These are phyloP conservation scores for Leuciscus idus DNA, from an alignment of 2,113 vertebrate genomes.

Conservation along the genomic window DNA sequence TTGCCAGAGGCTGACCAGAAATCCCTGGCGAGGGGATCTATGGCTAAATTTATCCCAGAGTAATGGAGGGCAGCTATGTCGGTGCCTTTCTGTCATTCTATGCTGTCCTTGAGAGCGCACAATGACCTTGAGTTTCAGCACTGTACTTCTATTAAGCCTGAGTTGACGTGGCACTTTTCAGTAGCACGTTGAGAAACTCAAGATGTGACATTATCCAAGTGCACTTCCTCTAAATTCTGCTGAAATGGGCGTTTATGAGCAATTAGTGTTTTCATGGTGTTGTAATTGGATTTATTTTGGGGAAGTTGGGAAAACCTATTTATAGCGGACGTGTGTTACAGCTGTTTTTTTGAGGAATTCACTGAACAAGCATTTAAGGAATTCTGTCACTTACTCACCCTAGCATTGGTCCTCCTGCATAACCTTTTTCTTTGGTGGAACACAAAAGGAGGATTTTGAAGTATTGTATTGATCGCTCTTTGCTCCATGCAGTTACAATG, in stretches of 20 bases:
- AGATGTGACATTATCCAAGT: conserved; percentile 42
- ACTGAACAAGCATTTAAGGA: background rate
- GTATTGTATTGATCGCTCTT: background rate
- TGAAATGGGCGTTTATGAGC: conserved; percentile 38
- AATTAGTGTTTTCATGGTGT: conserved; percentile 31
- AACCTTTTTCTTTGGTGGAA: background rate
- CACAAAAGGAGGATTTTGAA: background rate
- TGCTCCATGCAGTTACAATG: background rate
- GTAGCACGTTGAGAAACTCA: conserved; percentile 30
- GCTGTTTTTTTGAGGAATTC: background rate
- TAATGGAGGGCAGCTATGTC: conserved; percentile 14
- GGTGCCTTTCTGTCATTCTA: conserved; percentile 33
- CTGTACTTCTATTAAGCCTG: conserved; percentile 3
- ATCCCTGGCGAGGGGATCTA: conserved; percentile 22
- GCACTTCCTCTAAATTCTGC: conserved; percentile 34
- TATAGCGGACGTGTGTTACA: background rate
- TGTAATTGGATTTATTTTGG: conserved; percentile 28
- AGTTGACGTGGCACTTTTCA: conserved; percentile 47
- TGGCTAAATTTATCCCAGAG: conserved; percentile 46
- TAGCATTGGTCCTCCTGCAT: background rate
- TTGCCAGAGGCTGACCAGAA: conserved; percentile 43
- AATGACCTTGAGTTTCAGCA: conserved; percentile 49
- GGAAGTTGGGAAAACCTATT: conserved; percentile 18
- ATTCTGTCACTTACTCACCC: background rate
- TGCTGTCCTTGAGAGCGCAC: conserved; percentile 39